Conservation (phyloP, 1,140 invertebrate genomes). For the Zaprionus ghesquierei region DNA sequence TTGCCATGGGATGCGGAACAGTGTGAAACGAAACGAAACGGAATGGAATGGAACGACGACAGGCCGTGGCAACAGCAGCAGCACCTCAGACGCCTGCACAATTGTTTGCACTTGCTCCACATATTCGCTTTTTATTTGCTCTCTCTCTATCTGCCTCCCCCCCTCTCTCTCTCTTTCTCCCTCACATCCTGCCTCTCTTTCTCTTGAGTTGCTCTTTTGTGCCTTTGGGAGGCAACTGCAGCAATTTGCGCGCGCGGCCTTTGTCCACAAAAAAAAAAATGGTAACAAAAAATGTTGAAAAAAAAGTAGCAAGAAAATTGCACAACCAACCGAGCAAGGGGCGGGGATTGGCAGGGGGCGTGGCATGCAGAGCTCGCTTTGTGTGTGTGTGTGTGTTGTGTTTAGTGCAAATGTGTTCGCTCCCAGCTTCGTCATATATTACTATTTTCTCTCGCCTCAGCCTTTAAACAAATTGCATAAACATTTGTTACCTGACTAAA, state of each 20-base stretch:
- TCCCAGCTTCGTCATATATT: conserved; percentile 42
- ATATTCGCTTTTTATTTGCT: conserved; percentile 24
- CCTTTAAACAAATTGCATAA: conserved; percentile 61
- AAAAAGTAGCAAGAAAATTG: conserved; percentile 19
- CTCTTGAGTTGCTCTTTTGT: conserved; percentile 23
- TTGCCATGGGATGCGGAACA: conserved; percentile 13
- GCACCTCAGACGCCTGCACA: conserved; percentile 23
- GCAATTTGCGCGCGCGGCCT: conserved; percentile 57
- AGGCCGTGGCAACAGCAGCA: conserved; percentile 39
- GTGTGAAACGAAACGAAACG: neutral
- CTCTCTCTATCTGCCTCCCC: neutral
- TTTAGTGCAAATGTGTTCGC: conserved; percentile 49
- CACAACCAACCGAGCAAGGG: neutral
- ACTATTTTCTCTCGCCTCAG: conserved; percentile 29
- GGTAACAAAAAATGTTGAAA: neutral
- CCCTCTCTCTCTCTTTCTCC: neutral
- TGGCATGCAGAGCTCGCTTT: conserved; percentile 1
- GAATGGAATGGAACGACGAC: conserved; percentile 29
- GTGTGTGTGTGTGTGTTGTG: conserved; percentile 45
- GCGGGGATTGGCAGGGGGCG: neutral
- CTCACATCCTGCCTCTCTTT: neutral
- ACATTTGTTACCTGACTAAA: conserved; percentile 56
- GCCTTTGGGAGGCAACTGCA: conserved; percentile 39
- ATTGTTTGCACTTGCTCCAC: conserved; percentile 60
- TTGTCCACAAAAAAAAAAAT: conserved; percentile 31